Evolutionary conservation across 2,797 vertebrate species (phyloP).

Genomic region (Megalops cyprinoides): DNA sequence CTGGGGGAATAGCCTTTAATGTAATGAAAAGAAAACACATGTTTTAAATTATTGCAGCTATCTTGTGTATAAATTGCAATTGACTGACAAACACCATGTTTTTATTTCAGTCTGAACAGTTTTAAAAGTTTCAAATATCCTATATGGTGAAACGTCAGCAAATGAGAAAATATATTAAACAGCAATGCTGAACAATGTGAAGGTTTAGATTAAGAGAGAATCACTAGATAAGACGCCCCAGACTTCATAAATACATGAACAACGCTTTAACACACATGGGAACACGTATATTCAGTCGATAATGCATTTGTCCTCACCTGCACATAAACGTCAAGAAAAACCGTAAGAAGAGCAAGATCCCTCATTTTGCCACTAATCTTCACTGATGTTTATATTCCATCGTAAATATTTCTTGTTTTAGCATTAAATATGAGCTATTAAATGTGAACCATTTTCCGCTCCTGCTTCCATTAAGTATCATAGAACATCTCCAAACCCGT

Average conservation of each 20-base stretch:
- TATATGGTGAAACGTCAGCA: too few species aligned
- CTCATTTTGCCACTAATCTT: conserved; percentile 19
- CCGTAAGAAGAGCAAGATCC: conserved; percentile 21
- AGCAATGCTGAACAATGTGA: conserved; percentile 44
- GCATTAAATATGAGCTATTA: not conserved
- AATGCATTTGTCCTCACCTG: conserved; percentile 34
- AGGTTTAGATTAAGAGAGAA: conserved; percentile 25
- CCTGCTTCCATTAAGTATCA: not conserved
- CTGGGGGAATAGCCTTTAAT: conserved; percentile 43
- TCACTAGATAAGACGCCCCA: conserved; percentile 9
- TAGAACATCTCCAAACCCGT: not conserved
- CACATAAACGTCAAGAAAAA: conserved; percentile 31
- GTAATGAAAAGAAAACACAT: not conserved
- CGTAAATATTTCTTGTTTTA: not conserved
- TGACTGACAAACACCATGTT: too few species aligned
- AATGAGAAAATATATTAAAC: conserved; percentile 34
- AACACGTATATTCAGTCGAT: too few species aligned
- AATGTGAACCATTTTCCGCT: not conserved
- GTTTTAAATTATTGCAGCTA: not conserved
- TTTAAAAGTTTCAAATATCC: too few species aligned
- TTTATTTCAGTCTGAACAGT: too few species aligned
- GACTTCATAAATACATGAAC: too few species aligned
- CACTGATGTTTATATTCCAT: conserved; percentile 6
- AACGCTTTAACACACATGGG: too few species aligned
- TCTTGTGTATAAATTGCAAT: conserved; percentile 2